Evolutionary conservation across 2,888 invertebrate species (phyloP).

Genomic region (Pachycephus smyrnensis): DNA sequence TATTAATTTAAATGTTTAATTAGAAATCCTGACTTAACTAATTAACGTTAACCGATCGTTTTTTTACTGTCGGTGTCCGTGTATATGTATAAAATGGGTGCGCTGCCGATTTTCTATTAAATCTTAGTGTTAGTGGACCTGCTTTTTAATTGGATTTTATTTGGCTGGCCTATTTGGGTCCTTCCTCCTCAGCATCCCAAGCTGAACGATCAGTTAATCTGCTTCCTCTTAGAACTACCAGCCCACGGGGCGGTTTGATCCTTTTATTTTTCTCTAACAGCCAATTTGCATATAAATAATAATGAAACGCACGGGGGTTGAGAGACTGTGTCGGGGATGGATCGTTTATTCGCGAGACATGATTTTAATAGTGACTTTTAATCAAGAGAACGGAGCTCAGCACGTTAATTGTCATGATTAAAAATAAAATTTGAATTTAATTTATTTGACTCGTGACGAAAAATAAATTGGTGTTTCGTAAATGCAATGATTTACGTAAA

Average conservation of each 20-base stretch:
- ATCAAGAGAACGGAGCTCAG: too few species aligned
- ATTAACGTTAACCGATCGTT: neutral
- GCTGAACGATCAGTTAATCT: neutral
- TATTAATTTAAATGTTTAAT: conserved; percentile 26
- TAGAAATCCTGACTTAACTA: conserved; percentile 25
- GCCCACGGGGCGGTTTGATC: conserved; percentile 28
- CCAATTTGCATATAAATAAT: conserved; percentile 36
- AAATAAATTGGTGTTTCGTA: too few species aligned
- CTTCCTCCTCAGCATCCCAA: neutral
- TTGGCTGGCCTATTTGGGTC: conserved; percentile 37
- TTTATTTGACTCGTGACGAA: too few species aligned
- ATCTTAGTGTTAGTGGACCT: neutral
- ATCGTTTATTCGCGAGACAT: too few species aligned
- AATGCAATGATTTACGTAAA: too few species aligned
- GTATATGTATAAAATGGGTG: conserved; percentile 1
- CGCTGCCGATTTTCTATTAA: conserved; percentile 2
- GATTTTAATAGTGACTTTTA: too few species aligned
- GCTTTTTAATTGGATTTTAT: conserved; percentile 49
- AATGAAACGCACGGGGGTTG: conserved; percentile 4
- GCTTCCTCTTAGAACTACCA: neutral
- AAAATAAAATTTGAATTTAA: too few species aligned
- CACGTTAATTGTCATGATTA: too few species aligned
- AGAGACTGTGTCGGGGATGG: neutral
- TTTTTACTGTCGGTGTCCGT: neutral
- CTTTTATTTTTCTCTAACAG: conserved; percentile 8